Conservation (phyloP, 2,113 vertebrate genomes). For the Hippocampus zosterae region DNA sequence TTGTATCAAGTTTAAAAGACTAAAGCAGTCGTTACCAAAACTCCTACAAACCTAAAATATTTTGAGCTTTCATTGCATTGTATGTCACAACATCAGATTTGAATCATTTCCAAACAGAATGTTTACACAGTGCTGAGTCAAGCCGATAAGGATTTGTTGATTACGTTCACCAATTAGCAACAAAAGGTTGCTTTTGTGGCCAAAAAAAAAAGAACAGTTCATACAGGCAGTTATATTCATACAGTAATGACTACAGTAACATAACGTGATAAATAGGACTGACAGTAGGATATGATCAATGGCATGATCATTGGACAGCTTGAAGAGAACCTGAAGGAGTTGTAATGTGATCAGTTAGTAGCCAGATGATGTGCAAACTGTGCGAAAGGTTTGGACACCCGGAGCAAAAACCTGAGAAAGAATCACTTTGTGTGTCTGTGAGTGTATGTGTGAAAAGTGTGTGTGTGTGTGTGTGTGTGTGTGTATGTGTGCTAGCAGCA, state of each 20-base stretch:
- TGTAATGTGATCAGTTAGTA: slow-evolving; percentile 56
- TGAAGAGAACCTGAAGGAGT: slow-evolving; percentile 60
- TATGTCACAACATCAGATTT: slow-evolving; percentile 34
- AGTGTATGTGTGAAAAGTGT: slow-evolving; percentile 39
- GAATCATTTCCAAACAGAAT: slow-evolving; percentile 27
- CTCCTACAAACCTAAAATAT: slow-evolving; percentile 36
- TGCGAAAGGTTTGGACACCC: slow-evolving; percentile 49
- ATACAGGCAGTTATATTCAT: slow-evolving; percentile 59
- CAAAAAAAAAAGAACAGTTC: slow-evolving; percentile 28
- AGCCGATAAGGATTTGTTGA: slow-evolving; percentile 40
- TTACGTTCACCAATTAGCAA: slow-evolving; percentile 29
- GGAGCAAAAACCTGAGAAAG: slow-evolving; percentile 68
- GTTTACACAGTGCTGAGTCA: slow-evolving; percentile 57
- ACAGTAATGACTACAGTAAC: slow-evolving; percentile 67
- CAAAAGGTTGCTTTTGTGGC: slow-evolving; percentile 25
- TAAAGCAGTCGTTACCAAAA: slow-evolving; percentile 32
- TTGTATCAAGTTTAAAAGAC: slow-evolving; percentile 41
- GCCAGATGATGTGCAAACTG: slow-evolving; percentile 65
- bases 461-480: slow-evolving; percentile 48
- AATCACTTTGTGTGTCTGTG: not conserved
- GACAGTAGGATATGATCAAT: slow-evolving; percentile 52
- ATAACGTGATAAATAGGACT: slow-evolving; percentile 54
- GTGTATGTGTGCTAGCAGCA: slow-evolving; percentile 60
- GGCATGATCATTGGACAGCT: slow-evolving; percentile 45
- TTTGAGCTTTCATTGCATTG: slow-evolving; percentile 47